Percentiles rank a stretch among this genome's conserved stretches.
phyloP scores from a whole-genome alignment of 2,888 invertebrate species.

The Rhopalosiphum nymphaeae region DNA sequence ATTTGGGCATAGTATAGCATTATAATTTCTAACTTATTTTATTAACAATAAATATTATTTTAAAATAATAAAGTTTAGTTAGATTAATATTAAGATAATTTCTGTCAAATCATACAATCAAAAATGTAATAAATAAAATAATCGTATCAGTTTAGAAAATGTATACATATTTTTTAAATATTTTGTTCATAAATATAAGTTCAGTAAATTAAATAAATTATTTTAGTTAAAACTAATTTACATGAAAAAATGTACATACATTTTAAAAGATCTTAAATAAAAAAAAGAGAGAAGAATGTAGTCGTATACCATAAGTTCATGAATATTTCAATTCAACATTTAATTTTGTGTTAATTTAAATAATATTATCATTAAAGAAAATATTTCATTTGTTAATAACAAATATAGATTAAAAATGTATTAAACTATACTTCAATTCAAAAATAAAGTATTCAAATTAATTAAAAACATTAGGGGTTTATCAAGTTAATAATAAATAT shows the following conservation, averaged over 20 bases:
- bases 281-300: not conserved
- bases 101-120: conserved; percentile 13
- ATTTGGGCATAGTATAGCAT: not conserved
- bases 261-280: not conserved
- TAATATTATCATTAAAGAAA: conserved; percentile 10
- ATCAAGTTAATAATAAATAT: not conserved
- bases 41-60: conserved; percentile 20
- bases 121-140: conserved; percentile 38
- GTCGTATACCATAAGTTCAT: conserved; percentile 2
- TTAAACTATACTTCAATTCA: conserved; percentile 9
- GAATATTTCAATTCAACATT: not conserved
- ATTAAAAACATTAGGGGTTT: not conserved
- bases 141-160: not conserved
- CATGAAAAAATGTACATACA: not conserved
- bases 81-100: not conserved
- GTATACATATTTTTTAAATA: not conserved
- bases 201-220: conserved; percentile 32
- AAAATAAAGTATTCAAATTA: not conserved
- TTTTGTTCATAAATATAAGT: conserved; percentile 13
- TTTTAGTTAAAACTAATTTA: conserved; percentile 9
- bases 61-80: not conserved
- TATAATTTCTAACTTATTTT: not conserved
- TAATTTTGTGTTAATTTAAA: conserved; percentile 13
- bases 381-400: not conserved
- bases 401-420: not conserved